A percentile compares a stretch with the other conserved stretches of the same genome.
phyloP scores from a whole-genome alignment of 2,888 invertebrate genomes.

The Adelognathus sp. region DNA sequence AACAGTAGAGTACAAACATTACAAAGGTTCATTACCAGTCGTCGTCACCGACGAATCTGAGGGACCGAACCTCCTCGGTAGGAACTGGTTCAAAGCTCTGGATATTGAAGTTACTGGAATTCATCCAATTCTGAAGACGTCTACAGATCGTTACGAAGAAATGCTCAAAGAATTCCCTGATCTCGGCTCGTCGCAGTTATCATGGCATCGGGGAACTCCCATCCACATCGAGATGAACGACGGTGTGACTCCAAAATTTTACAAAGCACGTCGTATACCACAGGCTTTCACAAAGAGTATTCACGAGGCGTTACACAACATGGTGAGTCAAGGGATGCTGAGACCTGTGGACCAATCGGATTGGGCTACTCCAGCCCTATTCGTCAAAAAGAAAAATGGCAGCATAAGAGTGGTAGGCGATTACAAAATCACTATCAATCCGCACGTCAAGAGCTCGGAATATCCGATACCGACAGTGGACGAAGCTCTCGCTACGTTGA shows the following conservation, averaged over 20 bases:
- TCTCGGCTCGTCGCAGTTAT: neutral
- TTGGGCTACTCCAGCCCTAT: conserved; percentile 58
- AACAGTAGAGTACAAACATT: neutral
- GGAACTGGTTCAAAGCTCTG: conserved; percentile 23
- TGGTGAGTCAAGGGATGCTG: conserved; percentile 36
- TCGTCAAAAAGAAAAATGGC: conserved; percentile 51
- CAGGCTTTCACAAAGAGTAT: conserved; percentile 12
- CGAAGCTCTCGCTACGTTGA: conserved; percentile 59
- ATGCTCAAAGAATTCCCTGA: conserved; percentile 4
- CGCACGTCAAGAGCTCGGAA: conserved; percentile 64
- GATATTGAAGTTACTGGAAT: conserved; percentile 25
- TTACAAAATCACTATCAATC: conserved; percentile 65
- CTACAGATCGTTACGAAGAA: neutral
- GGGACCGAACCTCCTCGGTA: conserved; percentile 27
- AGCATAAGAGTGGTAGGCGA: conserved; percentile 61
- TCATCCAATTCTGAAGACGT: neutral
- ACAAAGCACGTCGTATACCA: conserved; percentile 34
- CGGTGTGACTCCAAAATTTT: conserved; percentile 36
- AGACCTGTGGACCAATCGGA: conserved; percentile 50
- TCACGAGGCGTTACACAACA: conserved; percentile 23
- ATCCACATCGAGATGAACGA: conserved; percentile 26
- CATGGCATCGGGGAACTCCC: neutral
- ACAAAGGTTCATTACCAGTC: neutral
- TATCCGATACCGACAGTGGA: conserved; percentile 62
- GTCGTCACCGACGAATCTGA: conserved; percentile 8